Evolutionary conservation across 2,113 vertebrate species (phyloP), one percentile per base, ranked within the genome.

Genomic region (Notiomystis cincta): DNA sequence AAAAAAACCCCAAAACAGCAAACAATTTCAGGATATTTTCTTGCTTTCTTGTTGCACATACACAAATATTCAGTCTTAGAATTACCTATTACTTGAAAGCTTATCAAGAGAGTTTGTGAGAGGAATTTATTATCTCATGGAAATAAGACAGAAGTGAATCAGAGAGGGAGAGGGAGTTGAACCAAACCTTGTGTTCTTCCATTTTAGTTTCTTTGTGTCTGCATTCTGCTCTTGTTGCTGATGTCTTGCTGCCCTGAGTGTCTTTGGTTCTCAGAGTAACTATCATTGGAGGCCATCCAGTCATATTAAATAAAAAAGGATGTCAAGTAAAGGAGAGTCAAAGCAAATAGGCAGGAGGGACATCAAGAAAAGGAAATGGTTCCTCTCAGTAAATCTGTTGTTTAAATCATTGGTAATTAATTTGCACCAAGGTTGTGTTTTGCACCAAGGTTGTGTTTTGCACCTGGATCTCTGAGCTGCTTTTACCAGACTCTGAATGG

Each of bases 211-310:
- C 37, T 72, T 92, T 79, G 6, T 89, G 89, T 42, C 62, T 82
- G 22, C 31, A n/a, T 89, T 95, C 69, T 82, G 20, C 9, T 85
- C 51, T 82, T 89, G 23, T 62, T 83, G 66, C 13, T 93, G 77
- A 72, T 83, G 38, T 72, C 58, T 88, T 37, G 12, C n/a, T 87
- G 37, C 61, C 84, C 56, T 89, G 92, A 97, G 95, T 97, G 92
- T 95, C 96, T 97, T 96, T 97, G 83, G 96, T 98, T 98, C 96
- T 98, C 98, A 98, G 97, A 98, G 97, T 98, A 98, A 98, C 97
- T 96, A 96, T 98, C 85, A 98, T 97, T 98, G 98, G 97, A 97
- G 89, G 92, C 65, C 96, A 97, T 96, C 80, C 94, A 97, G 96
- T 98, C 95, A 75, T 79, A 97, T 93, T 97, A 97, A 98, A 98